Base-by-base conservation (phyloP, 2,888 invertebrate species). In the Lochmaea capreae region DNA sequence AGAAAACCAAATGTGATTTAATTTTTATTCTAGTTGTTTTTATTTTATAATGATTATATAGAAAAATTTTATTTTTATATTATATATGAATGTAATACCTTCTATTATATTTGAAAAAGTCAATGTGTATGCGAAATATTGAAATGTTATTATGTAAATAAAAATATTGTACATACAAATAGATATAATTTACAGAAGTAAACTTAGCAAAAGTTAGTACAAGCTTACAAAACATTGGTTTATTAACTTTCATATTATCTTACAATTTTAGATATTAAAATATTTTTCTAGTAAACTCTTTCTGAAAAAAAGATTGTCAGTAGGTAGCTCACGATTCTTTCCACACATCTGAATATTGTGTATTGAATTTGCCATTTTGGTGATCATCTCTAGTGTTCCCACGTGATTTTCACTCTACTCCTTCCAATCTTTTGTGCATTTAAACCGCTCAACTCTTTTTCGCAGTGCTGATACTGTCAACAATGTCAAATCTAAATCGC, bases 51-150 rank as follows among this genome's bases (percentile, higher is more conserved):
- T 77, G 74, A 63, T 66, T 73, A 75, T 75, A 73, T 68, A 62
- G 62, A 75, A 57, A 57, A 72, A 75, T 75, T 75, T 77, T 75
- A 75, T 77, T 75, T 77, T 77, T 75, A 70, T 75, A 75, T 71
- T 77, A 77, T 26, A 43, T 72, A 72, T 73, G 73, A 61, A 76
- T 54, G 43, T 66, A 69, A 69, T 69, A 54, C 52, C 52, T 69
- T 61, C 33, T 66, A 22, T 33, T 57, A 39, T 14, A 66, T 66
- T 16, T 39, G 16, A 54, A 16, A 49, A 22, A 16, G 54, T 16
- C n/a, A 16, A 39, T 59, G 11, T 59, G 22, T 59, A 39, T 57
- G 42, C 66, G 22, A 54, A 66, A 57, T 67, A 16, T 3, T 59
- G 9, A 16, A 59, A 11, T 12, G 8, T 58, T 58, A 61, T 43